phyloP scores from a whole-genome alignment of 2,113 vertebrate species.

The Cranoglanis bouderius region DNA sequence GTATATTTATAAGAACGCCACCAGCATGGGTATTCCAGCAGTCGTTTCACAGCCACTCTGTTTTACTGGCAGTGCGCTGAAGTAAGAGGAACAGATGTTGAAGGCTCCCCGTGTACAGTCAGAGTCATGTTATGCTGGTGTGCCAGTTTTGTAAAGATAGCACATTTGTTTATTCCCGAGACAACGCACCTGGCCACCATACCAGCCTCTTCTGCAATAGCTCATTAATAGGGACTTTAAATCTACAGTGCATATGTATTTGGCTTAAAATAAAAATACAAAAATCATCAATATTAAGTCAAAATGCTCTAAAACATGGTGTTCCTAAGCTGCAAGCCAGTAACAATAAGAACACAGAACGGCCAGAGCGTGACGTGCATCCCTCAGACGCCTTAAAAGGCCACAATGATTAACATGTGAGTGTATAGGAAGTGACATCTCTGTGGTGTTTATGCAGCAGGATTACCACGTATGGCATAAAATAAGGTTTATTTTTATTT shows the following conservation, averaged over 20 bases:
- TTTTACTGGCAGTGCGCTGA: conserved; percentile 19
- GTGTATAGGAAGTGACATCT: background rate
- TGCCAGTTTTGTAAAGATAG: background rate
- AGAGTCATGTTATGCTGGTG: background rate
- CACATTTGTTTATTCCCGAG: background rate
- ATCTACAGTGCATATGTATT: background rate
- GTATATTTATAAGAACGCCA: conserved; percentile 13
- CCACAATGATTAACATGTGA: background rate
- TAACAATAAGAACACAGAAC: background rate
- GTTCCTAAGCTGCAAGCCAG: background rate
- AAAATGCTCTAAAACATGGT: background rate
- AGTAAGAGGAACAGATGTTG: conserved; percentile 38
- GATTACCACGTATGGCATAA: background rate
- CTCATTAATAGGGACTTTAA: background rate
- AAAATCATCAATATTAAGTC: background rate
- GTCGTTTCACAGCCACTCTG: conserved; percentile 40
- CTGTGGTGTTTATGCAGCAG: background rate
- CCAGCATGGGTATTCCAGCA: conserved; percentile 28
- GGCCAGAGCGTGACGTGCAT: background rate
- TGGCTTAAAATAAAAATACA: background rate
- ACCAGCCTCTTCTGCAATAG: background rate
- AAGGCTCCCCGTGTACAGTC: conserved; percentile 9
- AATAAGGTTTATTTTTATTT: background rate
- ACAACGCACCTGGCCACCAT: background rate
- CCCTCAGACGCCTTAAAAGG: background rate